phyloP scores from a whole-genome alignment of 2,888 invertebrate genomes.

The Selenia dentaria region DNA sequence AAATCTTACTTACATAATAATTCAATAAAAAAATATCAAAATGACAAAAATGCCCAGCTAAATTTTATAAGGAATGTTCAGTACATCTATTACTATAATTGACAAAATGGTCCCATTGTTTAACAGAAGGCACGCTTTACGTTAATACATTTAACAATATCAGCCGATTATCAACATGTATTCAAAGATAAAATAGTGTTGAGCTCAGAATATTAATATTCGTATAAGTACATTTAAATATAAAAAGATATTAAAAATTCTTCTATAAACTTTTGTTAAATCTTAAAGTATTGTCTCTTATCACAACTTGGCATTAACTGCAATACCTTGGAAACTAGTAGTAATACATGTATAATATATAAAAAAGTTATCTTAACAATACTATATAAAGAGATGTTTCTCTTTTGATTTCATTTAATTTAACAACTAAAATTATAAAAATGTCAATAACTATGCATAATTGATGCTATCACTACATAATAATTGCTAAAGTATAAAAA shows the following conservation, averaged over 20 bases:
- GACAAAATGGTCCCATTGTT: conserved; percentile 67
- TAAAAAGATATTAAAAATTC: conserved; percentile 35
- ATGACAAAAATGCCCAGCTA: conserved; percentile 55
- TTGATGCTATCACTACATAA: conserved; percentile 1
- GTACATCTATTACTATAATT: conserved; percentile 67
- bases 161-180: conserved; percentile 42
- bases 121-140: conserved; percentile 72
- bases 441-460: conserved; percentile 1
- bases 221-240: conserved; percentile 38
- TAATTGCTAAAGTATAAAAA: conserved; percentile 4
- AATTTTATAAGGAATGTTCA: conserved; percentile 76
- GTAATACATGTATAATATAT: conserved; percentile 2
- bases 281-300: conserved; percentile 50
- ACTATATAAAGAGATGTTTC: background rate
- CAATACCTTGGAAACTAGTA: conserved; percentile 35
- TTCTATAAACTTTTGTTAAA: conserved; percentile 19
- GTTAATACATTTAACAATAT: conserved; percentile 40
- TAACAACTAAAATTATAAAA: conserved; percentile 1
- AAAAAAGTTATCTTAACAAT: conserved; percentile 5
- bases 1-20: conserved; percentile 44
- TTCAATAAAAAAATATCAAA: conserved; percentile 57
- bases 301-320: conserved; percentile 56
- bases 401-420: background rate
- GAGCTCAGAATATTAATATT: conserved; percentile 51
- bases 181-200: conserved; percentile 50